These are phyloP conservation scores for Muscicapa comitata DNA, from an alignment of 2,797 vertebrate species.

Conservation along the genomic window DNA sequence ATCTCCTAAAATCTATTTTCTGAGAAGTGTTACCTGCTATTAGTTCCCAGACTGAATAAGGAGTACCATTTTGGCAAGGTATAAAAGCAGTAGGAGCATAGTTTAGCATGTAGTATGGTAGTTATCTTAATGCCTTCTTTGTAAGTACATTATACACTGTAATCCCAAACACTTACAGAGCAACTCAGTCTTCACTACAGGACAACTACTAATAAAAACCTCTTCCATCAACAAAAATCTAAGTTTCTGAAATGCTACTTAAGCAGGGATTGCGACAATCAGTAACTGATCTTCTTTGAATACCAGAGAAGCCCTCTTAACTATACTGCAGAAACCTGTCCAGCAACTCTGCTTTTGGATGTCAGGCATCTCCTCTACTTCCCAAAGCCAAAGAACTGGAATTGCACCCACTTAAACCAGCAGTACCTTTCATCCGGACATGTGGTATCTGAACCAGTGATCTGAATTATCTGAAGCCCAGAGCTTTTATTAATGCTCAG, in stretches of 20 bases:
- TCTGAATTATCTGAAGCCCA: neutral
- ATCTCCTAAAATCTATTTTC: neutral
- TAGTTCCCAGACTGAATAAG: neutral
- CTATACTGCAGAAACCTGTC: neutral
- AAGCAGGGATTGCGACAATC: neutral
- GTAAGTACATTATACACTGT: neutral
- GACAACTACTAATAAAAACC: neutral
- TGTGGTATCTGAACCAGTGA: neutral
- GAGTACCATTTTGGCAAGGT: neutral
- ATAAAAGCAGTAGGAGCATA: neutral
- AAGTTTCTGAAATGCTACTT: neutral
- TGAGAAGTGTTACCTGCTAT: neutral
- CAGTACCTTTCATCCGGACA: neutral
- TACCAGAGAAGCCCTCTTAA: neutral
- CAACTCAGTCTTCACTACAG: neutral
- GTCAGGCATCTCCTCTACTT: neutral
- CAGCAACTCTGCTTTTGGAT: neutral
- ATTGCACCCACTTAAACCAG: neutral
- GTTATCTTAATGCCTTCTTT: neutral
- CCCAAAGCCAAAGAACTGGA: neutral
- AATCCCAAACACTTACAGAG: neutral
- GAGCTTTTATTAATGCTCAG: neutral
- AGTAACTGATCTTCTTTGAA: neutral
- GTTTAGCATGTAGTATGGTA: neutral
- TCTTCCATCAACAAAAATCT: neutral